Conservation (phyloP, 2,797 vertebrate species). For the Silurus aristotelis region DNA sequence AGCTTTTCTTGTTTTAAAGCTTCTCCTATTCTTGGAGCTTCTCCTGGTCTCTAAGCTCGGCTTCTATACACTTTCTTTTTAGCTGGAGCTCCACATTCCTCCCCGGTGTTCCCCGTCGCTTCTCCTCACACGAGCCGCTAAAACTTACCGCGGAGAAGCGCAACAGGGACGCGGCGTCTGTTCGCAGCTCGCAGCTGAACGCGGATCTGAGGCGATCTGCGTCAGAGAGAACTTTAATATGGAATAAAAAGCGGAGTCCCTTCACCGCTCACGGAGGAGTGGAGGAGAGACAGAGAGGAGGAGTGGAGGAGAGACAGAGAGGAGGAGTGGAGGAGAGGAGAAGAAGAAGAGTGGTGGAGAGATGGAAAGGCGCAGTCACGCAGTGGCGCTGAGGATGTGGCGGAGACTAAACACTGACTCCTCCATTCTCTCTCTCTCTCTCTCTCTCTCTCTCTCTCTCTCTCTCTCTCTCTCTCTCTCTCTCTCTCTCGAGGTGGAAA, state of each 20-base stretch:
- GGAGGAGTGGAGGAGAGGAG: not conserved
- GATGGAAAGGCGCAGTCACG: not conserved
- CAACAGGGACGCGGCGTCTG: conserved; percentile 46
- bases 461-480: not conserved
- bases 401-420: not conserved
- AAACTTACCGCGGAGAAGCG: conserved; percentile 40
- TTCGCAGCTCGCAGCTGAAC: not conserved
- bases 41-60: not conserved
- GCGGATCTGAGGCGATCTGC: too few species aligned
- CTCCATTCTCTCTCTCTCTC: conserved; percentile 5
- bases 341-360: not conserved
- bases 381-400: not conserved
- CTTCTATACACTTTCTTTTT: not conserved
- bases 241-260: not conserved
- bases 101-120: not conserved
- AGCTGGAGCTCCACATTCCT: not conserved
- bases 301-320: too few species aligned
- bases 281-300: not conserved
- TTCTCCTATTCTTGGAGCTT: too few species aligned
- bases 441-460: conserved; percentile 6
- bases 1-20: too few species aligned
- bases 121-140: not conserved
- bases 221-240: not conserved
- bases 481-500: not conserved
- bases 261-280: not conserved